A percentile compares a stretch with the other conserved stretches of the same genome.
Conservation (phyloP, 1,140 invertebrate species). For the Tetragonula clypearis region DNA sequence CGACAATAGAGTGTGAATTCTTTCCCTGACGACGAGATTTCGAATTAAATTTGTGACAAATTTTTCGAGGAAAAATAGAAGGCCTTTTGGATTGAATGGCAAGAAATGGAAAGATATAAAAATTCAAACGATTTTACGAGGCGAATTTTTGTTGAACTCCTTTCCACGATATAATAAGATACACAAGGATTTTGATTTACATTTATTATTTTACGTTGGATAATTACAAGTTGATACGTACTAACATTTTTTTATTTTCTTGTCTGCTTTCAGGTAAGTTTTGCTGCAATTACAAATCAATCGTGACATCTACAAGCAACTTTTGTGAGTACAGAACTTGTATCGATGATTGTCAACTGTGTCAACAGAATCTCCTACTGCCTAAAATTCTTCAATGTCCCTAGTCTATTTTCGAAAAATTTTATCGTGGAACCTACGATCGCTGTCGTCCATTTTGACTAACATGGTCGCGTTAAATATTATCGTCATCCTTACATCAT, state of each 20-base stretch:
- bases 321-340: constrained; percentile 30
- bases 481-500: background rate
- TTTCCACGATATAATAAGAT: too few relatives aligned
- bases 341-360: background rate
- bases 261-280: constrained; percentile 41
- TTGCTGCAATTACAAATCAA: background rate
- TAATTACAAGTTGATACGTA: background rate
- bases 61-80: background rate
- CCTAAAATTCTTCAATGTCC: background rate
- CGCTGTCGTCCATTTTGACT: background rate
- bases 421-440: background rate
- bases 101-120: too few relatives aligned
- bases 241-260: background rate
- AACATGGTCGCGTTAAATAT: background rate
- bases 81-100: too few relatives aligned
- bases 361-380: background rate
- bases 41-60: background rate
- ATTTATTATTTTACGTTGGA: background rate
- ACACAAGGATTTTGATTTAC: too few relatives aligned
- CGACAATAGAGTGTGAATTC: background rate
- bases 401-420: background rate
- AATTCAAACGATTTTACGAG: too few relatives aligned
- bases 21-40: too few relatives aligned
- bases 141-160: background rate
- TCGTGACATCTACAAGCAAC: background rate